Base-by-base conservation (phyloP, 2,888 invertebrate genomes). In the Hermodice carunculata region DNA sequence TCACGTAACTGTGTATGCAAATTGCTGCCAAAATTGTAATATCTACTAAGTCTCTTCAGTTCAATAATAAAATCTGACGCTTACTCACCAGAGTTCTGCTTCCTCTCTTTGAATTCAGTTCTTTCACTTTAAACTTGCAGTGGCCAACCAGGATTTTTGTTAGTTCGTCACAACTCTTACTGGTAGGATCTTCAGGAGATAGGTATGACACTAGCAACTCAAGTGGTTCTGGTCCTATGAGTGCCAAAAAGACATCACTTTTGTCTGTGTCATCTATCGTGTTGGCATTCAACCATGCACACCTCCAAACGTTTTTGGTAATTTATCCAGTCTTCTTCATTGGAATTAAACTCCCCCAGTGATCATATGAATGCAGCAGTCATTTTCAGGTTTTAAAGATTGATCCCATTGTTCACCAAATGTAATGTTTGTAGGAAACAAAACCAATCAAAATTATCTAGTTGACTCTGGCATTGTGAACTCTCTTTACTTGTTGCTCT, bases 281-380 rank as follows among this genome's bases (percentile, higher is more conserved):
- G 24, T 52, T 52, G 3, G 24, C 52, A 11, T 26, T 31, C 52
- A 52, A 32, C 52, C 52, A n/a, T n/a, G n/a, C n/a, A 52, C n/a
- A 52, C 34, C 17, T 52, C 52, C 17, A 52, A 24, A 4, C 52
- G 5, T 31, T 52, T 52, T 6, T 52, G 29, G 34, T 52, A 52
- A 32, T 52, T 52, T 31, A 52, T 34, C 52, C 52, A 52, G 29
- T 52, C 52, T 31, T 52, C 52, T 34, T 52, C 34, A n/a, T 8
- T 11, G 3, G 52, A 34, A 19, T 52, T 34, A 31, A 52, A 52
- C 19, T 52, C 52, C 3, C 6, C 52, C 6, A 52, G 32, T 32
- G 32, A 32, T 14, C 52, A 31, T 8, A 52, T 32, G 19, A 31
- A 19, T 14, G 19, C 49, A n/a, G n/a, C n/a, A n/a, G n/a, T n/a